These are phyloP conservation scores for Sardinella longiceps DNA, from an alignment of 2,797 vertebrate species.

Conservation along the genomic window DNA sequence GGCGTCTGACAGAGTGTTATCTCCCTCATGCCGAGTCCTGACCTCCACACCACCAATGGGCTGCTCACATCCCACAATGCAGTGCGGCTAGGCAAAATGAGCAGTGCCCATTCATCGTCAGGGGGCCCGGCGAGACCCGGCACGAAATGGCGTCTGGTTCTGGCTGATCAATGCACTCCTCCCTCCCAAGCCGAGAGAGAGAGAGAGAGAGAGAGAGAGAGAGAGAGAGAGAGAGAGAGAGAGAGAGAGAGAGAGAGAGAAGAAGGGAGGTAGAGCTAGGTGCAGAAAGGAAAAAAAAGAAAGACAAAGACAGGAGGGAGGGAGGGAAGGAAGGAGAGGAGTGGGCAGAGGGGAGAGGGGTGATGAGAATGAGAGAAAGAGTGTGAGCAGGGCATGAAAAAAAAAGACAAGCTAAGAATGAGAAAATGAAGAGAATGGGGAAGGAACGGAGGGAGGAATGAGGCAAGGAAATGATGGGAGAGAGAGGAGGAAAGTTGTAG, in stretches of 20 bases:
- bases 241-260: not conserved
- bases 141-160: slow-evolving; percentile 71
- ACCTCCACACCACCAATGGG: slow-evolving; percentile 38
- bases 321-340: no score
- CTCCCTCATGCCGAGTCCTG: slow-evolving; percentile 40
- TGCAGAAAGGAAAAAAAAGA: no score
- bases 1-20: slow-evolving; percentile 8
- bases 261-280: not conserved
- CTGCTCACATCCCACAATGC: slow-evolving; percentile 58
- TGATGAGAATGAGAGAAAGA: not conserved
- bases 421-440: slow-evolving; percentile 10
- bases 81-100: slow-evolving; percentile 69
- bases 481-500: slow-evolving; percentile 67
- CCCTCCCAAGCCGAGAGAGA: slow-evolving; percentile 50
- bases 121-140: slow-evolving; percentile 50
- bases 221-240: not conserved
- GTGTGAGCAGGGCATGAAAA: not conserved
- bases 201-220: not conserved
- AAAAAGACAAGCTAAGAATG: slow-evolving; percentile 39
- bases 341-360: slow-evolving; percentile 25
- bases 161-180: slow-evolving; percentile 71
- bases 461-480: not conserved
- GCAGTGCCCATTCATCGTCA: slow-evolving; percentile 72
- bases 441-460: not conserved
- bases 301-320: no score